These are phyloP conservation scores for Perccottus glenii DNA, from an alignment of 2,113 vertebrate species.

Conservation along the genomic window DNA sequence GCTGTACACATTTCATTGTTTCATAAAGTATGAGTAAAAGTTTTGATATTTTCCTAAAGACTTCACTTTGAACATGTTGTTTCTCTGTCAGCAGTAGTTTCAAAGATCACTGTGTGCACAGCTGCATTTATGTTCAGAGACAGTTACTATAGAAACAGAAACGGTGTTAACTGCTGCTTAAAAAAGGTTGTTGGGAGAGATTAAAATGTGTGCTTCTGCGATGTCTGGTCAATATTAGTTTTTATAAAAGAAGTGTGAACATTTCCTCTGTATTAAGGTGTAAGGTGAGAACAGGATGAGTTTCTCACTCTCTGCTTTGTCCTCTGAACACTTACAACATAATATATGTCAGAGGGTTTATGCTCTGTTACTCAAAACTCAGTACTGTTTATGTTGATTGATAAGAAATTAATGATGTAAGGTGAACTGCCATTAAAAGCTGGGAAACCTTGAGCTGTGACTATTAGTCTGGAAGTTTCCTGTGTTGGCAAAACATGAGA, in stretches of 20 bases:
- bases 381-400: slow-evolving; percentile 64
- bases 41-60: not conserved
- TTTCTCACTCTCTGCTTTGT: slow-evolving; percentile 6
- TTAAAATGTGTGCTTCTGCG: no score
- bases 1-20: no score
- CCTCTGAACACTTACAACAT: slow-evolving; percentile 44
- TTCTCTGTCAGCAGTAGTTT: not conserved
- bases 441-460: slow-evolving; percentile 71
- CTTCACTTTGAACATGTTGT: not conserved
- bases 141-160: slow-evolving; percentile 2
- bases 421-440: slow-evolving; percentile 69
- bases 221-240: no score
- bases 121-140: not conserved
- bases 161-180: not conserved
- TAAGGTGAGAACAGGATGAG: not conserved
- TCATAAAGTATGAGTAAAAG: no score
- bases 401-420: slow-evolving; percentile 75
- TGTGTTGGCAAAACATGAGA: slow-evolving; percentile 70
- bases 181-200: not conserved
- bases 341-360: slow-evolving; percentile 41
- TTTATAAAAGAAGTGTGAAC: no score
- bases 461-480: slow-evolving; percentile 74
- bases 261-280: not conserved
- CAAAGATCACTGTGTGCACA: not conserved
- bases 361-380: slow-evolving; percentile 60